Conservation (phyloP, 2,113 vertebrate genomes). For the Eurypyga helias region DNA sequence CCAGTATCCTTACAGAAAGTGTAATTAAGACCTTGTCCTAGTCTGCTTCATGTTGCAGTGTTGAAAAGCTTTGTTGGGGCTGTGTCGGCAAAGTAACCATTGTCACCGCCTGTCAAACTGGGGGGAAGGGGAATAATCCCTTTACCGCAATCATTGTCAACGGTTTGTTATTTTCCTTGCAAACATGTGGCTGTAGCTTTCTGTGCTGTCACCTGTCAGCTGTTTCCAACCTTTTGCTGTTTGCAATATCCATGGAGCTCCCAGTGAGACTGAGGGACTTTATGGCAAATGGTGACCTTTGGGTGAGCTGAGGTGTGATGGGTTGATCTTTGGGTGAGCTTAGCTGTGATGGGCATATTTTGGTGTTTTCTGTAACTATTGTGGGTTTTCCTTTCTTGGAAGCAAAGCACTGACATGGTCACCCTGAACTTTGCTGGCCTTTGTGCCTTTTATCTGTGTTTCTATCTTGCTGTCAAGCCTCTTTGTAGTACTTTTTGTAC, state of each 20-base stretch:
- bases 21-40: slow-evolving; percentile 31
- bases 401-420: slow-evolving; percentile 7
- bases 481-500: neutral
- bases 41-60: slow-evolving; percentile 40
- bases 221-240: slow-evolving; percentile 7
- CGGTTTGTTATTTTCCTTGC: slow-evolving; percentile 45
- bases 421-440: slow-evolving; percentile 22
- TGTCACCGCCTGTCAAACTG: slow-evolving; percentile 41
- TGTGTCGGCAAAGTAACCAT: slow-evolving; percentile 16
- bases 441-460: neutral
- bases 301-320: slow-evolving; percentile 10
- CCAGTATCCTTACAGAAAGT: neutral
- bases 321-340: slow-evolving; percentile 4
- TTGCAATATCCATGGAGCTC: slow-evolving; percentile 1
- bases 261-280: neutral
- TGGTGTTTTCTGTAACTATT: neutral
- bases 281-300: slow-evolving; percentile 11
- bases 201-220: slow-evolving; percentile 4
- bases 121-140: slow-evolving; percentile 34
- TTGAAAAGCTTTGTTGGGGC: slow-evolving; percentile 47
- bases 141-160: slow-evolving; percentile 35
- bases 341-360: neutral
- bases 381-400: slow-evolving; percentile 14
- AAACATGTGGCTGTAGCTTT: neutral
- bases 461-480: neutral